Evolutionary conservation across 2,797 vertebrate species (phyloP).

Genomic region (Acipenser ruthenus): DNA sequence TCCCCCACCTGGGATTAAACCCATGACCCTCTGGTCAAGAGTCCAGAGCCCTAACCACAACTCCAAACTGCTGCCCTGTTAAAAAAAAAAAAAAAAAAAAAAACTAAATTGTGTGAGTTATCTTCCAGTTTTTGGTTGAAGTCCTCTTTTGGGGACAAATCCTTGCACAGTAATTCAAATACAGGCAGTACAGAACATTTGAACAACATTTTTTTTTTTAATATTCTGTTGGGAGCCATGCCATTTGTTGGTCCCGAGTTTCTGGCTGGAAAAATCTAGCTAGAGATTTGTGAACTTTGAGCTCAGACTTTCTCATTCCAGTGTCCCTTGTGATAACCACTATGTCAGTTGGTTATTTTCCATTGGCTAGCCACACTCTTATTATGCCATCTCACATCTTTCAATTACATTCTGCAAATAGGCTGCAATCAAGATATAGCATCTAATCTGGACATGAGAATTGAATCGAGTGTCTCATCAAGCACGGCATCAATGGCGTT

Average conservation of each 20-base stretch:
- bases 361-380: conserved; percentile 19
- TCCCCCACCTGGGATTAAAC: too few species aligned
- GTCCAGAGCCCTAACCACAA: too few species aligned
- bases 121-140: too few species aligned
- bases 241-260: too few species aligned
- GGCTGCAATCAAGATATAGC: conserved; percentile 26
- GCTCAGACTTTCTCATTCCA: conserved; percentile 24
- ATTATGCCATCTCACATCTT: conserved; percentile 25
- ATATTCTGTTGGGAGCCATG: neutral
- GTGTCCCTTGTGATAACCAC: conserved; percentile 32
- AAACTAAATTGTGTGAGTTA: too few species aligned
- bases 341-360: conserved; percentile 11
- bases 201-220: conserved; percentile 8
- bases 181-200: too few species aligned
- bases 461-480: conserved; percentile 19
- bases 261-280: too few species aligned
- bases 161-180: too few species aligned
- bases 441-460: conserved; percentile 35
- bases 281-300: neutral
- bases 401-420: conserved; percentile 27
- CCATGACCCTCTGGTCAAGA: too few species aligned
- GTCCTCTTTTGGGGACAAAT: too few species aligned
- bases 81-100: too few species aligned
- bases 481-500: conserved; percentile 11
- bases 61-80: too few species aligned